Percentiles rank a stretch among this genome's conserved stretches.
Evolutionary conservation across 2,113 vertebrate species (phyloP).

Genomic region (Gorilla gorilla): DNA sequence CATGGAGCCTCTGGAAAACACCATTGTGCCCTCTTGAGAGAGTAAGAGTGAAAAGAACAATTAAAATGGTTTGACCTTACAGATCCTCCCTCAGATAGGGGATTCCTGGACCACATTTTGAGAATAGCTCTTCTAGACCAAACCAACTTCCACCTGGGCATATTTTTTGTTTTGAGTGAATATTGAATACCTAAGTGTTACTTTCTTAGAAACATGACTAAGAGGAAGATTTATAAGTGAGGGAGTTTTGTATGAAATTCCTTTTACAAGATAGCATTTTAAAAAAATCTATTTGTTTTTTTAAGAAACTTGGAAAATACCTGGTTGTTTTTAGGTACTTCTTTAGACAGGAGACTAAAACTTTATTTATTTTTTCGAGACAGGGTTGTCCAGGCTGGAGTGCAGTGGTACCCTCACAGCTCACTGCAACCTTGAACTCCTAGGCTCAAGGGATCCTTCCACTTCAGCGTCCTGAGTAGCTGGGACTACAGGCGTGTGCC

Average conservation of each 20-base stretch:
- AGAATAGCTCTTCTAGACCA: not conserved
- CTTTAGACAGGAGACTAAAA: not conserved
- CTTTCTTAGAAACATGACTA: constrained; percentile 41
- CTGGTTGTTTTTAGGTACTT: constrained; percentile 38
- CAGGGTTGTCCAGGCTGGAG: too few relatives aligned
- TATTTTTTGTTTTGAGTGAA: not conserved
- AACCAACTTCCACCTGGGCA: not conserved
- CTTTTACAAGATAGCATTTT: constrained; percentile 15
- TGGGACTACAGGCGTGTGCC: too few relatives aligned
- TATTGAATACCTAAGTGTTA: not conserved
- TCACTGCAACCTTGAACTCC: too few relatives aligned
- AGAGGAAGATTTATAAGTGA: constrained; percentile 1
- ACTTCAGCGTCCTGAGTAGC: too few relatives aligned
- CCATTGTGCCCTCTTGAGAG: not conserved
- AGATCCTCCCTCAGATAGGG: not conserved
- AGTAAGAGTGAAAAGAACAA: not conserved
- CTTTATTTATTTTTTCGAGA: too few relatives aligned
- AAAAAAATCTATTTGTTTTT: constrained; percentile 21
- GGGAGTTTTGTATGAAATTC: constrained; percentile 4
- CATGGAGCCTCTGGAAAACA: not conserved
- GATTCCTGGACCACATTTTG: not conserved
- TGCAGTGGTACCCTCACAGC: too few relatives aligned
- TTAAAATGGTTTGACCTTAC: not conserved
- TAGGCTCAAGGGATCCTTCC: too few relatives aligned
- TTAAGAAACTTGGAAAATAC: constrained; percentile 47